These are phyloP conservation scores for Ochropleura plecta DNA, from an alignment of 2,888 invertebrate species.

Conservation along the genomic window DNA sequence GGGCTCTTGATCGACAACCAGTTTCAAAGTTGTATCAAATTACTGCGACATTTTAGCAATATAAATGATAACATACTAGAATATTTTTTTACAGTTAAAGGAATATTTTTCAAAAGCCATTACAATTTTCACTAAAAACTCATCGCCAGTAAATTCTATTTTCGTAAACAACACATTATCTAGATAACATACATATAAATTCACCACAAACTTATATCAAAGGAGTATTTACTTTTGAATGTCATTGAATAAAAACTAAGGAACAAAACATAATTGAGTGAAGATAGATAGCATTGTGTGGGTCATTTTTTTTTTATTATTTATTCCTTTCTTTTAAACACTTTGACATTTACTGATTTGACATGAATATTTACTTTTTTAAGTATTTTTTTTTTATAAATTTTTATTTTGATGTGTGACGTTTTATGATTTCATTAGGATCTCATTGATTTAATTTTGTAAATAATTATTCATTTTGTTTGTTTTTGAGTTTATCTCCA, in stretches of 20 bases:
- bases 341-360: too few relatives aligned
- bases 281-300: background rate
- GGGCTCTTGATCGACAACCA: background rate
- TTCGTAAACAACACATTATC: background rate
- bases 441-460: too few relatives aligned
- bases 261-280: background rate
- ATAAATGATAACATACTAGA: background rate
- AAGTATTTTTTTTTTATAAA: too few relatives aligned
- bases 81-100: background rate
- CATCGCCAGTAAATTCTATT: slow-evolving; percentile 31
- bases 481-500: too few relatives aligned
- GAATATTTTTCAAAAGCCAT: slow-evolving; percentile 8
- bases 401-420: too few relatives aligned
- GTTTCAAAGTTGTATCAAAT: background rate
- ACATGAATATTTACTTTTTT: too few relatives aligned
- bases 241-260: slow-evolving; percentile 32
- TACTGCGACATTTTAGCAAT: background rate
- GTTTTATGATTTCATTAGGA: too few relatives aligned
- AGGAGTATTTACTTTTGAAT: slow-evolving; percentile 56
- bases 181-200: slow-evolving; percentile 10
- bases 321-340: too few relatives aligned
- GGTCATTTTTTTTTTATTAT: too few relatives aligned
- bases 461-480: too few relatives aligned
- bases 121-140: background rate
- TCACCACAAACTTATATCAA: slow-evolving; percentile 34